phyloP scores from a whole-genome alignment of 2,888 invertebrate species.

The Drosophila anceps region DNA sequence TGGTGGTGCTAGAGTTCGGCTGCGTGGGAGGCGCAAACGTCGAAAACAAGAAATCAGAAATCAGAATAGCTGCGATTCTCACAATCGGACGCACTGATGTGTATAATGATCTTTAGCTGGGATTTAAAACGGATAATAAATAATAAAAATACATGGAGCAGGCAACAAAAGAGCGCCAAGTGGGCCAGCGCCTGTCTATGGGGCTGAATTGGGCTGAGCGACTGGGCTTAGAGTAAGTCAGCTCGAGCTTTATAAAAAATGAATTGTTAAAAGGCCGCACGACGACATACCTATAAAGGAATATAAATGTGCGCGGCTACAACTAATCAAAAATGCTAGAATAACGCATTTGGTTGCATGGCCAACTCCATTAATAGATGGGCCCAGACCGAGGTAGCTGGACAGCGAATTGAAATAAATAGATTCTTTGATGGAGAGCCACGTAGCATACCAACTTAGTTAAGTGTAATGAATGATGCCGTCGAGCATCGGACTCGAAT shows the following conservation, averaged over 20 bases:
- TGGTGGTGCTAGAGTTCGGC: neutral
- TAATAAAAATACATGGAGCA: slow-evolving; percentile 80
- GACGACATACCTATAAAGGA: slow-evolving; percentile 57
- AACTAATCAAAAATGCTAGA: slow-evolving; percentile 67
- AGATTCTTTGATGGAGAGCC: slow-evolving; percentile 57
- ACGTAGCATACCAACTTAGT: slow-evolving; percentile 22
- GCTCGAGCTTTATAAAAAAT: slow-evolving; percentile 69
- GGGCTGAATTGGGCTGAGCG: slow-evolving; percentile 23
- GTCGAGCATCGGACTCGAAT: neutral
- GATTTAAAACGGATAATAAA: slow-evolving; percentile 82
- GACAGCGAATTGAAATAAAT: slow-evolving; percentile 66
- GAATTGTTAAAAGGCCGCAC: slow-evolving; percentile 75
- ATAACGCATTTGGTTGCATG: slow-evolving; percentile 52
- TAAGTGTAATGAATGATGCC: slow-evolving; percentile 60
- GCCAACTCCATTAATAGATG: slow-evolving; percentile 64
- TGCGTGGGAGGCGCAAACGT: slow-evolving; percentile 57
- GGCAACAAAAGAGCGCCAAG: slow-evolving; percentile 39
- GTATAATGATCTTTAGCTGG: slow-evolving; percentile 82
- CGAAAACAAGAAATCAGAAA: slow-evolving; percentile 78
- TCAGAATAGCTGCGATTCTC: slow-evolving; percentile 83
- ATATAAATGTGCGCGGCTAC: slow-evolving; percentile 72
- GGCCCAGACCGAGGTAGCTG: slow-evolving; percentile 33
- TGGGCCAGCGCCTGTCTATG: slow-evolving; percentile 28
- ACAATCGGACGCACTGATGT: slow-evolving; percentile 83
- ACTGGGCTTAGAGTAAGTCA: slow-evolving; percentile 64